A percentile compares a stretch with the other conserved stretches of the same genome.
Conservation (phyloP, 2,113 vertebrate species). For the Pelusios castaneus region DNA sequence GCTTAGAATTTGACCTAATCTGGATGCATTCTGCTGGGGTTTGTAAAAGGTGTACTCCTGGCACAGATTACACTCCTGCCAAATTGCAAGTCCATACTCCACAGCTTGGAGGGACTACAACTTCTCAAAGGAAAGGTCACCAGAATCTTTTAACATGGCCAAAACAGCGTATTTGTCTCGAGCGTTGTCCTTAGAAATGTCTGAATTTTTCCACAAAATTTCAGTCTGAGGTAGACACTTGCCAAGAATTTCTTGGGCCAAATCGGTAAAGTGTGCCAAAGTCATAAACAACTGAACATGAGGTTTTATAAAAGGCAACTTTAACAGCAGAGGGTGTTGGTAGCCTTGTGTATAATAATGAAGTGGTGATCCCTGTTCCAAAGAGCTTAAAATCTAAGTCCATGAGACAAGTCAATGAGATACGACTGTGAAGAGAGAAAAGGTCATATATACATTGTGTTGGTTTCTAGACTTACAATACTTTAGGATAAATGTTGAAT, state of each 20-base stretch:
- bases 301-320: background rate
- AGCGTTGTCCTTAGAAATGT: background rate
- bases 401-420: background rate
- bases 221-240: background rate
- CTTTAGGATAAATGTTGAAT: background rate
- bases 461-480: background rate
- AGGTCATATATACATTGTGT: background rate
- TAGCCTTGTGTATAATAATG: background rate
- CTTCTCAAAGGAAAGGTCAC: background rate
- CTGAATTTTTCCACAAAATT: background rate
- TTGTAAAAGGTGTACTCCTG: background rate
- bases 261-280: background rate
- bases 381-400: background rate
- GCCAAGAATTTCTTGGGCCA: background rate
- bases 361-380: background rate
- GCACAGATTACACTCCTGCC: background rate
- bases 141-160: background rate
- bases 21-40: background rate
- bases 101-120: background rate
- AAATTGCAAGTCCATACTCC: background rate
- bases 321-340: background rate
- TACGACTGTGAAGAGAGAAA: background rate
- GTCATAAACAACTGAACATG: background rate
- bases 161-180: background rate
- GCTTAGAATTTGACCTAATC: background rate